These are phyloP conservation scores for Loripinus fragilis DNA, from an alignment of 2,888 invertebrate species.

Conservation along the genomic window DNA sequence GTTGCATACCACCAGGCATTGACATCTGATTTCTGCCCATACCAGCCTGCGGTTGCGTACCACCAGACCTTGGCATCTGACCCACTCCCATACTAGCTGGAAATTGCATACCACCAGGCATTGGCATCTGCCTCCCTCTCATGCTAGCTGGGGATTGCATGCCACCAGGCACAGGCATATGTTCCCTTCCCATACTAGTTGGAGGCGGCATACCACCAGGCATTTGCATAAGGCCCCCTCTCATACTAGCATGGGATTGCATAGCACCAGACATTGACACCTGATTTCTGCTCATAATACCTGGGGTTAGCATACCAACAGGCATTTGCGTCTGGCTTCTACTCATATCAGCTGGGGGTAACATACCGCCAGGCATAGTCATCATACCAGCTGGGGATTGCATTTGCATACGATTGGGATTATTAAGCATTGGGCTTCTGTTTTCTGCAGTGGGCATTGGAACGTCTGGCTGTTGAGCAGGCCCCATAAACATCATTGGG, in stretches of 20 bases:
- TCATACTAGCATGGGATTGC: too few species aligned
- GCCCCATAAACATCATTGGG: neutral
- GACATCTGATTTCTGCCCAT: neutral
- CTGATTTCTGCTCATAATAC: neutral
- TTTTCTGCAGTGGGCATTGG: neutral
- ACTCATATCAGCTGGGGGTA: neutral
- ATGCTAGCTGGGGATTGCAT: neutral
- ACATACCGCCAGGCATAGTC: neutral
- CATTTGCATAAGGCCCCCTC: neutral
- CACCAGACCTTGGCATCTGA: neutral
- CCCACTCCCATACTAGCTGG: neutral
- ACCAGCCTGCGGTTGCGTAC: neutral
- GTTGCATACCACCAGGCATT: neutral
- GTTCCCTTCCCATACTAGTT: neutral
- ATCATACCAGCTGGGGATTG: too few species aligned
- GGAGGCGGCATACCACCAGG: neutral
- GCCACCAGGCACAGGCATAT: neutral
- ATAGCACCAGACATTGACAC: neutral
- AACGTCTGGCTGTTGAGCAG: neutral
- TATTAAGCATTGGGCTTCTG: constrained; percentile 18
- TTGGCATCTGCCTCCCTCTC: neutral
- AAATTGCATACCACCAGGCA: neutral
- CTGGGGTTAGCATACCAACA: neutral
- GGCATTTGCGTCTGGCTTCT: constrained; percentile 8
- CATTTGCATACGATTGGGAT: neutral